These are phyloP conservation scores for Cherax destructor DNA, from an alignment of 1,140 invertebrate genomes.

Conservation along the genomic window DNA sequence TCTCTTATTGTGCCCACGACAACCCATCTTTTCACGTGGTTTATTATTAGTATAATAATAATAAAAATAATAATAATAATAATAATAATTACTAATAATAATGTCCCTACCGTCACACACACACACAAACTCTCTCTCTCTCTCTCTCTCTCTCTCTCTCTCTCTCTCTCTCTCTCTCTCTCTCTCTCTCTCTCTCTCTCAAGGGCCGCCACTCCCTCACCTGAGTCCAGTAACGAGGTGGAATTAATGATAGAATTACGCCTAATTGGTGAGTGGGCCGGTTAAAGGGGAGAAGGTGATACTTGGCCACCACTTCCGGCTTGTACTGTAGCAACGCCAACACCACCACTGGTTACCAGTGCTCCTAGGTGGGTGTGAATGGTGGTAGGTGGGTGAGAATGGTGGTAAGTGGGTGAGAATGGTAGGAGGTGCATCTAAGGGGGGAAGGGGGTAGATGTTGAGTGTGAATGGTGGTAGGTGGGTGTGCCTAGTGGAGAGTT, in stretches of 20 bases:
- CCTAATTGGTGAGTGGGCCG: conserved; percentile 52
- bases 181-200: background rate
- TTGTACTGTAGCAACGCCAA: too few species aligned
- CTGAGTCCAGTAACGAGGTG: conserved; percentile 56
- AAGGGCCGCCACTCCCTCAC: conserved; percentile 6
- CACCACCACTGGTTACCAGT: background rate
- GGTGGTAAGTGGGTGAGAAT: background rate
- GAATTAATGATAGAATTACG: conserved; percentile 66
- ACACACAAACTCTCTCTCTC: background rate
- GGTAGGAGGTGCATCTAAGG: too few species aligned
- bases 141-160: too few species aligned
- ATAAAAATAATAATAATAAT: too few species aligned
- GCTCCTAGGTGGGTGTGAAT: background rate
- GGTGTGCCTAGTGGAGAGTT: too few species aligned
- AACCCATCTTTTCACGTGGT: too few species aligned
- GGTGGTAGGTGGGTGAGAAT: background rate
- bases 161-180: background rate
- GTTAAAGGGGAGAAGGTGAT: conserved; percentile 57
- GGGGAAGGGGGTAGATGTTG: too few species aligned
- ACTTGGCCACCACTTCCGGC: background rate
- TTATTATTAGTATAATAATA: too few species aligned
- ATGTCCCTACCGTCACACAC: background rate
- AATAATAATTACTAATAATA: too few species aligned
- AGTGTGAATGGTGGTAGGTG: background rate
- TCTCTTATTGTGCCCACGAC: too few species aligned